Evolutionary conservation across 2,797 vertebrate species (phyloP).

Genomic region (Pseudochirops corinnae): DNA sequence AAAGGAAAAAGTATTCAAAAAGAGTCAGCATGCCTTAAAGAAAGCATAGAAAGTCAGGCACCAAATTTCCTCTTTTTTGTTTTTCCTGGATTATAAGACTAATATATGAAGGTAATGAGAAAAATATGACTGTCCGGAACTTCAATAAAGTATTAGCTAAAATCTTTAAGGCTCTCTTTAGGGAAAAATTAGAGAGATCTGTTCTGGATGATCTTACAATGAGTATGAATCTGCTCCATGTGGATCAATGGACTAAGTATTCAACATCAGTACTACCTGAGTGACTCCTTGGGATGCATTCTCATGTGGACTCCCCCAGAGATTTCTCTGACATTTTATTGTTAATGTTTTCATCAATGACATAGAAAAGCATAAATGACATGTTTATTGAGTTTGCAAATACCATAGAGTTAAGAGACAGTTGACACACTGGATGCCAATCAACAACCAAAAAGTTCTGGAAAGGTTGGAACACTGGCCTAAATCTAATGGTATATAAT

Average conservation of each 20-base stretch:
- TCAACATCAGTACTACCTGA: background rate
- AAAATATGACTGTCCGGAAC: background rate
- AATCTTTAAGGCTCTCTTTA: background rate
- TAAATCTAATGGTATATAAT: background rate
- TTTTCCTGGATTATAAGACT: no score
- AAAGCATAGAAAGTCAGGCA: rapidly evolving
- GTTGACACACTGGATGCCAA: background rate
- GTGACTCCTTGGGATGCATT: background rate
- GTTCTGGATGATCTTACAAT: background rate
- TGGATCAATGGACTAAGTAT: background rate
- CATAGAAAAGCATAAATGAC: no score
- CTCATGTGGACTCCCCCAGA: background rate
- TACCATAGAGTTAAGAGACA: background rate
- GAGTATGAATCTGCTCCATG: background rate
- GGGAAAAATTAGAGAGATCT: background rate
- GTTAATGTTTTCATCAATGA: background rate
- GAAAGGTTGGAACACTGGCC: background rate
- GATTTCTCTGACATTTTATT: background rate
- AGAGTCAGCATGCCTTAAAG: background rate
- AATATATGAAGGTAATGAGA: background rate
- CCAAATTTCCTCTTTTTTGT: background rate
- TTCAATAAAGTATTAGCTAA: background rate
- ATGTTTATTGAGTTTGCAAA: background rate
- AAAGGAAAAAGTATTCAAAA: background rate
- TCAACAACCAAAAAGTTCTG: background rate